Evolutionary conservation across 2,888 invertebrate genomes (phyloP), one percentile per base, ranked within the genome.

Genomic region (Acleris laterana): DNA sequence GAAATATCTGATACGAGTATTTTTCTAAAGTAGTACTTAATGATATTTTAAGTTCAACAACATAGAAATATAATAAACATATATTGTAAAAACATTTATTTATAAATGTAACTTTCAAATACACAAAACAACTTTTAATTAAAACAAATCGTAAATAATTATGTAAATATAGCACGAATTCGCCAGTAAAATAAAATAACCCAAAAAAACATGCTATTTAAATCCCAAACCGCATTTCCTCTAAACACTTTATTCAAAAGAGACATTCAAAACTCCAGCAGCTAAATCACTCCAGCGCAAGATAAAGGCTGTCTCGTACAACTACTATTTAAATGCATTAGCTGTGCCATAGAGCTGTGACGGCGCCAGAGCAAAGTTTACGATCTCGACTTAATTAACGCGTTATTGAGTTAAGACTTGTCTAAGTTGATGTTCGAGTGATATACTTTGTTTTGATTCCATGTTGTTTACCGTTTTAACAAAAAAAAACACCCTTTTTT

Each of bases 251-350:
- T 48, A 60, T 50, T 49, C 20, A 60, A 55, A 59, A 22, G 49
- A 22, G 28, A 49, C n/a, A n/a, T 38, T 42, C 50, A 22, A 32
- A 46, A 53, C 56, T 50, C 55, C 17, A 19, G 50, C 56, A 56
- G 61, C 61, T 65, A 65, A 65, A 61, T 61, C 61, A 65, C 65
- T 61, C 56, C 20, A 20, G 19, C 17, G 7, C 57, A 25, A 61
- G 65, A 65, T 65, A 61, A 65, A 61, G 32, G 38, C 49, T 53
- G 64, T 56, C 61, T 51, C 20, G 56, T 61, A 50, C 42, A 51
- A 65, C 60, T 56, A 56, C 61, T 50, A 51, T 61, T 68, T 63
- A 63, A 68, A 68, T 59, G 62, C 58, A 67, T 63, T 59, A 55
- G 63, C 53, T 44, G 55, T 22, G 55, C 55, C 42, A 22, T 28